A percentile compares a stretch with the other conserved stretches of the same genome.
phyloP scores from a whole-genome alignment of 2,888 invertebrate genomes.

The Serrognathus titanus region DNA sequence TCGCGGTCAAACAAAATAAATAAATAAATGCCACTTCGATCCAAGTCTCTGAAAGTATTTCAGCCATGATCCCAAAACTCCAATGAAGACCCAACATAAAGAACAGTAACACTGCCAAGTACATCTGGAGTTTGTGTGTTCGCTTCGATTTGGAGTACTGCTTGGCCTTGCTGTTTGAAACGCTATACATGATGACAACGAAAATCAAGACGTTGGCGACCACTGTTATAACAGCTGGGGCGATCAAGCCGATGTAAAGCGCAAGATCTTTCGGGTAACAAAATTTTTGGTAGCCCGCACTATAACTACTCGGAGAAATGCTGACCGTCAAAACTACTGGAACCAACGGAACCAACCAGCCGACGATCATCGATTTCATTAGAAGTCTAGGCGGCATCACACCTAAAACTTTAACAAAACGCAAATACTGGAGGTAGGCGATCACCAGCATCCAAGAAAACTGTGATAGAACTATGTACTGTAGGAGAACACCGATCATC shows the following conservation, averaged over 20 bases:
- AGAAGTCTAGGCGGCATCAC: conserved; percentile 59
- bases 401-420: conserved; percentile 63
- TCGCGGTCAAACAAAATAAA: conserved; percentile 55
- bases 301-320: conserved; percentile 51
- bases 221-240: conserved; percentile 55
- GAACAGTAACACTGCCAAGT: conserved; percentile 58
- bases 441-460: conserved; percentile 74
- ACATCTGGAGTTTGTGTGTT: conserved; percentile 54
- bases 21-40: conserved; percentile 43
- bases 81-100: conserved; percentile 61
- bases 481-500: conserved; percentile 57
- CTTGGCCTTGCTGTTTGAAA: conserved; percentile 44
- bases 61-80: conserved; percentile 57
- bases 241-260: conserved; percentile 55
- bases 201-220: conserved; percentile 58
- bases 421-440: conserved; percentile 63
- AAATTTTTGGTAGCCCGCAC: conserved; percentile 49
- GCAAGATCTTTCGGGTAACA: conserved; percentile 57
- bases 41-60: conserved; percentile 33
- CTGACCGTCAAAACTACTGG: conserved; percentile 54
- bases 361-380: conserved; percentile 59
- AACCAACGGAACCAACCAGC: conserved; percentile 60
- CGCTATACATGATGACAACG: conserved; percentile 53
- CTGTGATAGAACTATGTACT: conserved; percentile 64
- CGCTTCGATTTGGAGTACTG: conserved; percentile 42